These are phyloP conservation scores for Thaumatotibia leucotreta DNA, from an alignment of 1,140 invertebrate species.

Conservation along the genomic window DNA sequence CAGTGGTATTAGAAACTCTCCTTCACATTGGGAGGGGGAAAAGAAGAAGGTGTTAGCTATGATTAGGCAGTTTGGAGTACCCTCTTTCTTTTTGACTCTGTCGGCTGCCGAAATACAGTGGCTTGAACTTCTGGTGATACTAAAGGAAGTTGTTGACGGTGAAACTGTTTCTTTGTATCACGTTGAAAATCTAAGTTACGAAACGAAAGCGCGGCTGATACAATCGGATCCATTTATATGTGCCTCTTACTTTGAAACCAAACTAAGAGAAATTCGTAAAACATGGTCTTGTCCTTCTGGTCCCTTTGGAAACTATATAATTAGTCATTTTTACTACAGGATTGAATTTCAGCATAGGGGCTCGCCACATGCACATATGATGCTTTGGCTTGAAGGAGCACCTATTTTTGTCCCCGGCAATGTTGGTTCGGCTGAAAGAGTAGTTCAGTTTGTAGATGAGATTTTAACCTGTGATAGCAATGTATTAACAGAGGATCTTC, in stretches of 20 bases:
- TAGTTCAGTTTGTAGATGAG: not conserved
- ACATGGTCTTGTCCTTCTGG: not conserved
- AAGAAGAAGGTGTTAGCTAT: slow-evolving; percentile 3
- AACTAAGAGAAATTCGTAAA: not conserved
- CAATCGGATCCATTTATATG: not conserved
- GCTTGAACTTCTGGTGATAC: not conserved
- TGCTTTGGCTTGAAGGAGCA: slow-evolving; percentile 57
- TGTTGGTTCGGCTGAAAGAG: not conserved
- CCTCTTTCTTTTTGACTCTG: not conserved
- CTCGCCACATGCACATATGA: slow-evolving; percentile 60
- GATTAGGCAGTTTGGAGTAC: slow-evolving; percentile 5
- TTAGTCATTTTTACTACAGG: slow-evolving; percentile 36
- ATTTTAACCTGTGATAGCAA: not conserved
- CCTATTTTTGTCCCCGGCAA: not conserved
- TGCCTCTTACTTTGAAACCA: not conserved
- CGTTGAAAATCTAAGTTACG: not conserved
- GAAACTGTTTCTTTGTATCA: not conserved
- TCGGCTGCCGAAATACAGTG: slow-evolving; percentile 5
- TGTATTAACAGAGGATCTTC: not conserved
- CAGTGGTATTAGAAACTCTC: slow-evolving; percentile 2
- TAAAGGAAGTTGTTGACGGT: not conserved
- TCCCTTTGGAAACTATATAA: slow-evolving; percentile 21
- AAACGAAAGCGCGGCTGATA: not conserved
- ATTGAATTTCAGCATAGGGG: slow-evolving; percentile 70
- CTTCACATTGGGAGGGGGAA: slow-evolving; percentile 1